Evolutionary conservation across 2,113 vertebrate genomes (phyloP).

Genomic region (Oceanites oceanicus): DNA sequence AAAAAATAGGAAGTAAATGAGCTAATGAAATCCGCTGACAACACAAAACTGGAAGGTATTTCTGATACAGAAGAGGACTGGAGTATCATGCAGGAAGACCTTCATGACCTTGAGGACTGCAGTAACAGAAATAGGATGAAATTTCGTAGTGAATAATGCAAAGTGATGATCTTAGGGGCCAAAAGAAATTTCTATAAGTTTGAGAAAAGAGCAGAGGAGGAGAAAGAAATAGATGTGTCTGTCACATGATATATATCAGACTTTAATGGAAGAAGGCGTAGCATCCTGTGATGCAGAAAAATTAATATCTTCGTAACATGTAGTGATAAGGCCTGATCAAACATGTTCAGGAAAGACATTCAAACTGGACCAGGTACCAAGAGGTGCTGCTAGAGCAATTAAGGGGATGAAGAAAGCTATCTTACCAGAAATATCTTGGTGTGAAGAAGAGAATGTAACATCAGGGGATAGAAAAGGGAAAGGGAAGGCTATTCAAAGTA

Average conservation of each 20-base stretch:
- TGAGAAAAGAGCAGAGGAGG: neutral
- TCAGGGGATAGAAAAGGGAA: neutral
- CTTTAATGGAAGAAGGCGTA: neutral
- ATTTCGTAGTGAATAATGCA: neutral
- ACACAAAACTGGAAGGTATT: neutral
- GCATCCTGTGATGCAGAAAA: neutral
- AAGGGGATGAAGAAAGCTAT: neutral
- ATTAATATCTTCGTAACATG: neutral
- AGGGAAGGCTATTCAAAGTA: neutral
- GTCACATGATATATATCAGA: neutral
- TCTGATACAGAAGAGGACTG: neutral
- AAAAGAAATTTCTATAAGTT: neutral
- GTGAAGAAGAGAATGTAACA: neutral
- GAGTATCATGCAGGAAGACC: neutral
- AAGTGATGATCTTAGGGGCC: neutral
- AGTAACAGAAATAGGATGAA: neutral
- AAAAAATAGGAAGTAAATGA: neutral
- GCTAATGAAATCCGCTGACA: neutral
- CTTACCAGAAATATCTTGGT: neutral
- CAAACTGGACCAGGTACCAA: neutral
- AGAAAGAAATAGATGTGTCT: neutral
- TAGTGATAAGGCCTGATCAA: neutral
- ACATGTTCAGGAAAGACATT: neutral
- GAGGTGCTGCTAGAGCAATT: neutral
- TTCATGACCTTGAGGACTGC: neutral